Evolutionary conservation across 2,797 vertebrate species (phyloP), one percentile per base, ranked within the genome.

Genomic region (Danio kyathit): DNA sequence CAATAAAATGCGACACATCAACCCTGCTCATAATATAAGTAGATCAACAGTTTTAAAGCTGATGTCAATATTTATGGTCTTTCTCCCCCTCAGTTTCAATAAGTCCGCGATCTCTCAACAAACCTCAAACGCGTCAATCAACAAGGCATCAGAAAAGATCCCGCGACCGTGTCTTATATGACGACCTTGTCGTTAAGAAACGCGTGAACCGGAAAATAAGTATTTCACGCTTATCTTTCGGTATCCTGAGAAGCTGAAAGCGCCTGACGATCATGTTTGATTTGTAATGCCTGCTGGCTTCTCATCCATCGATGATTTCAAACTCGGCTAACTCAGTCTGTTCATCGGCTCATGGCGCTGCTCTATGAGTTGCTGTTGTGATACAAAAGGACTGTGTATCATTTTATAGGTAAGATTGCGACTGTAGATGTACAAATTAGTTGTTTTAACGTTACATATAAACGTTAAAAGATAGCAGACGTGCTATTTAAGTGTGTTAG

Each of bases 261-360:
- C 6, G 46, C 48, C 43, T 0, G 90, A 82, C 89, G 89, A 90
- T 85, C 67, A 56, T 7, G 76, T 49, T 72, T 1, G 88, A 90
- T 75, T 90, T 0, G 21, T 74, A 0, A 12, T 6, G 65, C 6
- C 87, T 92, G 80, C 3, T 8, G 29, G 13, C 46, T 49, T 3
- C 56, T n/a, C 43, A 6, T 17, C 44, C 0, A 89, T 93, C 91
- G 89, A 90, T 64, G 84, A 7, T 16, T 43, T 90, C 85, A 4
- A 0, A 6, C 57, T 81, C 1, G 82, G 84, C 46, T 43, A 71
- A 52, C 85, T 7, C 21, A 44, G 93, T 86, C 94, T 94, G 40
- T 0, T 29, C 70, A 16, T 70, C 69, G 11, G 66, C 87, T 79
- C 74, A 86, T 88, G 87, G 82, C 75, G 80, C 70, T 43, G 38